Conservation (phyloP, 2,888 invertebrate genomes). For the Heliconius ismenius region DNA sequence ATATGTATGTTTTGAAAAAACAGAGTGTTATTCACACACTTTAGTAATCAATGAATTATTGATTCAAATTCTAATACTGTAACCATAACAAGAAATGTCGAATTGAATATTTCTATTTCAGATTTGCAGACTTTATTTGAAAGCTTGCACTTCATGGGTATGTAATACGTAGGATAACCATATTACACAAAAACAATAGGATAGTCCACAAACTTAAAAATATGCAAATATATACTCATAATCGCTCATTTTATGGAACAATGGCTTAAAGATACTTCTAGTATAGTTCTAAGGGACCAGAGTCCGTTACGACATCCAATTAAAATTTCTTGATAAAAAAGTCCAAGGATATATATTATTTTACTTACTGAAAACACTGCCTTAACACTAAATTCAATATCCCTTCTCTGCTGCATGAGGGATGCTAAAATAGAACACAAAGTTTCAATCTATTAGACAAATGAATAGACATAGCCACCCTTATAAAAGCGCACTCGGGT, state of each 20-base stretch:
- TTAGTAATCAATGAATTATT: not conserved
- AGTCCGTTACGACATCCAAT: no score
- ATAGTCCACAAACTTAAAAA: not conserved
- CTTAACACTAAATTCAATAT: not conserved
- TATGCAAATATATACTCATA: no score
- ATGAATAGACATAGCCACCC: slow-evolving; percentile 33
- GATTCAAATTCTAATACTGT: slow-evolving; percentile 14
- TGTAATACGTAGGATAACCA: slow-evolving; percentile 44
- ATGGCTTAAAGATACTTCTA: no score
- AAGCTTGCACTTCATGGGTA: slow-evolving; percentile 48
- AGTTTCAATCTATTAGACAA: not conserved
- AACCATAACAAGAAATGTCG: slow-evolving; percentile 27
- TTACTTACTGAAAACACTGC: not conserved
- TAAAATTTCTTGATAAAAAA: no score
- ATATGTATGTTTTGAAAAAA: no score
- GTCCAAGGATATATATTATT: no score
- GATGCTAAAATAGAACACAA: not conserved
- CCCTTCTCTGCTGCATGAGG: not conserved
- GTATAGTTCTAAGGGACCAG: no score
- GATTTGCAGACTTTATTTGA: slow-evolving; percentile 48
- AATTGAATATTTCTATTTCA: slow-evolving; percentile 36
- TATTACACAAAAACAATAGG: not conserved
- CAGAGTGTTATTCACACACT: no score
- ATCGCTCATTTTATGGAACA: no score
- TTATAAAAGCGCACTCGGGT: slow-evolving; percentile 45